Conservation (phyloP, 2,113 vertebrate genomes). For the Triplophysa tibetana region DNA sequence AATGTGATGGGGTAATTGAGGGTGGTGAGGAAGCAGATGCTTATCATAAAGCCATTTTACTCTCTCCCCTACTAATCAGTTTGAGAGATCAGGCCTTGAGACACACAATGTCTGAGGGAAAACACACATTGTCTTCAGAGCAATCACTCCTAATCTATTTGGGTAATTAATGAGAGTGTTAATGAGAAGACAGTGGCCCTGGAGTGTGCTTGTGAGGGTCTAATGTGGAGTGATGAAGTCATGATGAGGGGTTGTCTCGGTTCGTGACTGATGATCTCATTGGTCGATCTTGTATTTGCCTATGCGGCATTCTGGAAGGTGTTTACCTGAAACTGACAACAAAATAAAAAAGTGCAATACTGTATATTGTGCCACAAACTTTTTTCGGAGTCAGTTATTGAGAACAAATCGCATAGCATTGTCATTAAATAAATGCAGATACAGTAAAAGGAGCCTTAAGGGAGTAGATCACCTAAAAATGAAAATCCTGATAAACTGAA, state of each 20-base stretch:
- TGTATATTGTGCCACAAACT: no score
- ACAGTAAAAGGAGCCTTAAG: no score
- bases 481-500: no score
- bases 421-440: no score
- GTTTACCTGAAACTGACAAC: not conserved
- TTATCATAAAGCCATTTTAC: constrained; percentile 46
- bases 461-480: no score
- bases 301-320: not conserved
- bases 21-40: constrained; percentile 38
- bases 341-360: not conserved
- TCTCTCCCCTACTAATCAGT: constrained; percentile 43
- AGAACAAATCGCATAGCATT: no score
- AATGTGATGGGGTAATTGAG: constrained; percentile 46
- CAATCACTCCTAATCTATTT: constrained; percentile 52
- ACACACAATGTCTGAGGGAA: constrained; percentile 30
- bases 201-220: constrained; percentile 30
- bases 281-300: constrained; percentile 38
- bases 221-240: constrained; percentile 45
- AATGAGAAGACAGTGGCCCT: constrained; percentile 48
- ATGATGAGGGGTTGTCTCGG: constrained; percentile 24
- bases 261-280: constrained; percentile 35
- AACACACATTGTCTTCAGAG: constrained; percentile 35
- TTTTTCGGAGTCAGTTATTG: no score
- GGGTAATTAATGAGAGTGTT: constrained; percentile 54
- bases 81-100: constrained; percentile 46